Conservation (phyloP, 2,797 vertebrate species). For the Acanthis flammea region DNA sequence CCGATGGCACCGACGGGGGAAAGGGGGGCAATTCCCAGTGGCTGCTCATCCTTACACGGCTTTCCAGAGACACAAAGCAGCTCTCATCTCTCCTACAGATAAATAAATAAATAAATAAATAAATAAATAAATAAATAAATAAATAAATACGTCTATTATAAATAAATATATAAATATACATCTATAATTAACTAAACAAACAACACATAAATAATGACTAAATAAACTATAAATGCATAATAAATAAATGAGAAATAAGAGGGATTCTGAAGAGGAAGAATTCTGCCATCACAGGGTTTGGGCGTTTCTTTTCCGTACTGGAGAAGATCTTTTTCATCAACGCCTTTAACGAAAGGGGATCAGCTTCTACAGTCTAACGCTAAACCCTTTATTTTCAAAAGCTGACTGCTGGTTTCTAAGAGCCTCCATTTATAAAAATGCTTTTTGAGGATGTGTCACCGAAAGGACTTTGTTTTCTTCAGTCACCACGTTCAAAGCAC, state of each 20-base stretch:
- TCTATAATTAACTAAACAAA: too few species aligned
- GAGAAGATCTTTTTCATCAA: neutral
- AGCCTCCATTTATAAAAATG: neutral
- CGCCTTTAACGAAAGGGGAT: neutral
- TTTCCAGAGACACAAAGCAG: neutral
- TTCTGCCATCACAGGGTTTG: neutral
- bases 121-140: too few species aligned
- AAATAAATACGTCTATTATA: too few species aligned
- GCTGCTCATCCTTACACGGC: neutral
- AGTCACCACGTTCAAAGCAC: neutral
- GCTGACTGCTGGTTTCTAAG: neutral
- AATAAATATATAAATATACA: neutral
- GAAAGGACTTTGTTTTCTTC: neutral
- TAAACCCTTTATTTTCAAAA: neutral
- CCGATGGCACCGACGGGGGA: neutral
- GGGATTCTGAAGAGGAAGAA: neutral
- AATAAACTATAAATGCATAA: neutral
- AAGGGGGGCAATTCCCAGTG: neutral
- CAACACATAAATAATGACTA: too few species aligned
- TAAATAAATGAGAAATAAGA: neutral
- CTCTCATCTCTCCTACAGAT: neutral
- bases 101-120: neutral
- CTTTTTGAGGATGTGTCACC: neutral
- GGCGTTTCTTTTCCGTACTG: neutral
- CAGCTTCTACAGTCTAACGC: neutral